A percentile compares a stretch with the other conserved stretches of the same genome.
Evolutionary conservation across 1,140 invertebrate species (phyloP).

Genomic region (Dendroctonus valens): DNA sequence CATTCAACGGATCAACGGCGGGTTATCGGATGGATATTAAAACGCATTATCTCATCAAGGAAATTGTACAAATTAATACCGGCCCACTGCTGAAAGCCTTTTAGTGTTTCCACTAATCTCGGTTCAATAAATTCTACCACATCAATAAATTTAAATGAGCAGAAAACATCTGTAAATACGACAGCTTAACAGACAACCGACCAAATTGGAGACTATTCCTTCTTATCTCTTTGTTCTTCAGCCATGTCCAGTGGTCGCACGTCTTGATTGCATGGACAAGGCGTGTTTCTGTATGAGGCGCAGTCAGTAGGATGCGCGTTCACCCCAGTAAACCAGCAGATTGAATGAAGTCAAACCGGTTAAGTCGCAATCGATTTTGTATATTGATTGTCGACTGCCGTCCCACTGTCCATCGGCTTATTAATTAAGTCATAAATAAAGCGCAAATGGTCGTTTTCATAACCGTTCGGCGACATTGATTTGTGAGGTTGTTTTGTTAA

Average conservation of each 20-base stretch:
- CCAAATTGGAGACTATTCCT: no score
- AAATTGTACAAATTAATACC: slow-evolving; percentile 21
- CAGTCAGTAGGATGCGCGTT: neutral
- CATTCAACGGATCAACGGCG: no score
- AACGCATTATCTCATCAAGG: neutral
- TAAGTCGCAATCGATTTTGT: no score
- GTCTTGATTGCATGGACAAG: no score
- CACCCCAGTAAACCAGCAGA: neutral
- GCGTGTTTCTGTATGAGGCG: no score
- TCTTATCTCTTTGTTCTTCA: no score
- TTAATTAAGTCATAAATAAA: slow-evolving; percentile 34
- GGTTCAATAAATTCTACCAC: slow-evolving; percentile 16
- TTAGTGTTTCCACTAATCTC: slow-evolving; percentile 20
- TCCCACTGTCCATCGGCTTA: slow-evolving; percentile 17
- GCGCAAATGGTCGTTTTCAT: slow-evolving; percentile 27
- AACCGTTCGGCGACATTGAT: slow-evolving; percentile 28
- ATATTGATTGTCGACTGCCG: no score
- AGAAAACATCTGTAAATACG: slow-evolving; percentile 28
- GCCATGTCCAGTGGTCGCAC: no score
- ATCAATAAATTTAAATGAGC: slow-evolving; percentile 26
- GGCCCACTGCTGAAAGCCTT: slow-evolving; percentile 27
- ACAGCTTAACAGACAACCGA: slow-evolving; percentile 1
- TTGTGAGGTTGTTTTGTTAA: slow-evolving; percentile 34
- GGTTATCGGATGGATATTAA: no score
- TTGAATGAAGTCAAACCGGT: neutral